A percentile compares a stretch with the other conserved stretches of the same genome.
These are phyloP conservation scores for Syndactyla subalaris DNA, from an alignment of 2,797 vertebrate genomes.

Conservation along the genomic window DNA sequence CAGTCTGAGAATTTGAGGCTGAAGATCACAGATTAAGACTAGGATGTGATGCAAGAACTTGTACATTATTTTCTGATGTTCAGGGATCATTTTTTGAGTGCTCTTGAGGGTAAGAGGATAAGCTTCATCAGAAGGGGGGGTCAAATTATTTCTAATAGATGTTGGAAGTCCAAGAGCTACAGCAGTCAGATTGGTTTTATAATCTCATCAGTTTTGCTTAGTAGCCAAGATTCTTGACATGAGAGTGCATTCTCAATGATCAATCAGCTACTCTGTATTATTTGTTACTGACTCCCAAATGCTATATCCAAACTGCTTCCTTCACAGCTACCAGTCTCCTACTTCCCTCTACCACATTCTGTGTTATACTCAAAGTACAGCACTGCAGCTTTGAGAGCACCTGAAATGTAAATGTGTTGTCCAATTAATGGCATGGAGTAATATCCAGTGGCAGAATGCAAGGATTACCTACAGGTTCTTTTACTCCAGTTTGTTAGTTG, in stretches of 20 bases:
- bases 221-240: background rate
- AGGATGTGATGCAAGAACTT: background rate
- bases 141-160: background rate
- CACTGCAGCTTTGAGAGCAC: background rate
- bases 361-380: background rate
- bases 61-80: background rate
- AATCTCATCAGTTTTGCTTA: background rate
- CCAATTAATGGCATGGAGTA: background rate
- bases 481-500: background rate
- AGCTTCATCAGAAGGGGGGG: background rate
- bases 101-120: background rate
- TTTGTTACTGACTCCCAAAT: background rate
- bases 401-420: rapidly evolving
- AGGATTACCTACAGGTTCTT: background rate
- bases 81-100: background rate
- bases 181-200: background rate
- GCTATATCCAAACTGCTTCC: background rate
- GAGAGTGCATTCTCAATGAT: background rate
- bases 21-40: background rate
- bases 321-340: background rate
- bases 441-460: background rate
- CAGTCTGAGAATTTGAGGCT: background rate
- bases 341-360: background rate
- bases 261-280: background rate
- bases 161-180: background rate